Base-by-base conservation (phyloP, 1,140 invertebrate genomes). In the Listronotus oregonensis region DNA sequence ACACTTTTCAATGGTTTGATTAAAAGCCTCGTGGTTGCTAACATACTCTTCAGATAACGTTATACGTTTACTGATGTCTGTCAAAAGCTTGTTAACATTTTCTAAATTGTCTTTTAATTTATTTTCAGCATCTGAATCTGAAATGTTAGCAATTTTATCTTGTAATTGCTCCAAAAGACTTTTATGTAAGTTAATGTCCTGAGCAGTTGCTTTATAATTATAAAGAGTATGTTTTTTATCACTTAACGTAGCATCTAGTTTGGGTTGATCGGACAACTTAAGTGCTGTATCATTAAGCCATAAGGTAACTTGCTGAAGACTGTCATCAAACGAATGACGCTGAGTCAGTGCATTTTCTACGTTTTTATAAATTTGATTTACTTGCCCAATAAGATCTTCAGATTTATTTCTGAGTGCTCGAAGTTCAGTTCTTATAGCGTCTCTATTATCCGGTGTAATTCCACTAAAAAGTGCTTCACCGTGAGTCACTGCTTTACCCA, bases 271-370 rank as follows among this genome's bases (percentile, higher is more conserved):
- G 0, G 86, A 85, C 10, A 91, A 79, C 77, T 91, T 90, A 27
- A 84, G 82, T 72, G 89, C 85, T 0, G 85, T 84, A 65, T 94
- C 91, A 37, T 84, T 82, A 7, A 96, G 83, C 89, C 93, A 96
- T 73, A 89, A 86, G 67, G 88, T 87, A 5, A 91, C 86, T 81
- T 95, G 91, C 52, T 86, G 86, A 68, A 91, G 91, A 66, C 91
- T 95, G 72, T 96, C 94, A 74, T 96, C 93, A 75, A 96, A 94
- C 0, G 92, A 94, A 6, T 92, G 92, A 75, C 92, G 85, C 70
- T 95, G 90, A 74, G 95, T 90, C 40, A 95, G 86, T 21, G 91
- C 88, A 17, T 86, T 90, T 81, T 96, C 93, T 39, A 95, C 87
- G 70, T 88, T 87, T 77, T 96, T 95, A 63, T 94, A 87, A 6